These are phyloP conservation scores for Melanotaenia maccullochi DNA, from an alignment of 2,797 vertebrate species.

Conservation along the genomic window DNA sequence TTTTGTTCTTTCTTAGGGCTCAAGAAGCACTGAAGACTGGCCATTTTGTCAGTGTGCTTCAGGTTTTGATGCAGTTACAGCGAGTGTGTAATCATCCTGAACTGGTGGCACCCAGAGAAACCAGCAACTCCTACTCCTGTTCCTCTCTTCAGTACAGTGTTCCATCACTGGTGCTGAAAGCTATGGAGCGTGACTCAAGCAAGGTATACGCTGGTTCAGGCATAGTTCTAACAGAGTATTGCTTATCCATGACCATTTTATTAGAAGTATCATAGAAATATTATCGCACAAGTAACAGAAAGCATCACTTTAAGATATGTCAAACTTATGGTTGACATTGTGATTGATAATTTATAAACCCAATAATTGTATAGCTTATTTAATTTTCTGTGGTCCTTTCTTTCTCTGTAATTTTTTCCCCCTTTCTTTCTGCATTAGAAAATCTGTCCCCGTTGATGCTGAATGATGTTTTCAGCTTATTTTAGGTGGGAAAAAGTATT, in stretches of 20 bases:
- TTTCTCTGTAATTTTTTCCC: neutral
- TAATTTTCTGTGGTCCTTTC: neutral
- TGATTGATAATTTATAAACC: neutral
- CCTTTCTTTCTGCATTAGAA: too few species aligned
- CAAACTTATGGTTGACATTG: neutral
- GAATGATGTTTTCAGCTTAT: too few species aligned
- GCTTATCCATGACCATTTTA: neutral
- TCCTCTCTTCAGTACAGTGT: conserved; percentile 84
- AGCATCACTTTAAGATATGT: neutral
- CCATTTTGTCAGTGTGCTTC: conserved; percentile 93
- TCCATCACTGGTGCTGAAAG: conserved; percentile 86
- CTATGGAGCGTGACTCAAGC: conserved; percentile 83
- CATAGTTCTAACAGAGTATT: neutral
- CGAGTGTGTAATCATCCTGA: conserved; percentile 94
- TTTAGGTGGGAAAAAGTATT: too few species aligned
- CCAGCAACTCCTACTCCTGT: conserved; percentile 83
- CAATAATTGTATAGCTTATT: neutral
- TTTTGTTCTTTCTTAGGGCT: conserved; percentile 75
- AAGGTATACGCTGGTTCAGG: conserved; percentile 75
- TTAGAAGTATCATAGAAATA: neutral
- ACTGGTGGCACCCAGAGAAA: conserved; percentile 86
- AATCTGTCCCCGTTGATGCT: too few species aligned
- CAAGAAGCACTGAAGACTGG: conserved; percentile 93
- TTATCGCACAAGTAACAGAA: neutral
- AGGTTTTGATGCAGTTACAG: conserved; percentile 93